These are phyloP conservation scores for Eumacrocentrus americanus DNA, from an alignment of 2,888 invertebrate genomes.

Conservation along the genomic window DNA sequence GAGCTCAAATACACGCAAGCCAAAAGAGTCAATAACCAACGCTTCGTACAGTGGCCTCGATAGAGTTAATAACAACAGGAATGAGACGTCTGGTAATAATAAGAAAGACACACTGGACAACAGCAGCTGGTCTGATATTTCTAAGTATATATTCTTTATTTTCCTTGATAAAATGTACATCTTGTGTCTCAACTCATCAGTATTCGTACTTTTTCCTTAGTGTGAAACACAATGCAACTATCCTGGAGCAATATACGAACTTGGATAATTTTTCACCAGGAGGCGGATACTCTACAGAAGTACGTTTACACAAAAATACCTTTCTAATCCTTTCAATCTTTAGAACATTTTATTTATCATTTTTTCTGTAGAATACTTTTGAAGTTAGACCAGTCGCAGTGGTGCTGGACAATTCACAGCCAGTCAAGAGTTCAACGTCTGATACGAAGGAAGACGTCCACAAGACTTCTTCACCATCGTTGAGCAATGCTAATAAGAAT, in stretches of 20 bases:
- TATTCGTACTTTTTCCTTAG: background rate
- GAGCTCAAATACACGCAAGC: constrained; percentile 39
- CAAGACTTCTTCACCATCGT: constrained; percentile 13
- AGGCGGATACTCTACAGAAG: background rate
- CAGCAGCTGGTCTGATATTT: constrained; percentile 36
- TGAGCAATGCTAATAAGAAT: constrained; percentile 20
- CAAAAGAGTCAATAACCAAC: constrained; percentile 31
- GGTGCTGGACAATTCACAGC: constrained; percentile 37
- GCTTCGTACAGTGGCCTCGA: constrained; percentile 22
- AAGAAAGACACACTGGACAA: constrained; percentile 38
- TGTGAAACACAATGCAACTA: background rate
- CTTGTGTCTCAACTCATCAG: background rate
- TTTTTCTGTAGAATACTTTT: constrained; percentile 29
- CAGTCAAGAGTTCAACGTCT: constrained; percentile 5
- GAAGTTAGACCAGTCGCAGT: constrained; percentile 39
- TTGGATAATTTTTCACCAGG: background rate
- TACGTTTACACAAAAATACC: background rate
- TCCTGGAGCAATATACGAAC: background rate
- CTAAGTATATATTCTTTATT: no score
- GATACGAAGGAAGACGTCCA: constrained; percentile 25
- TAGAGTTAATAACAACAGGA: constrained; percentile 34
- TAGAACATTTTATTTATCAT: background rate
- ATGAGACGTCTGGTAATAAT: constrained; percentile 37
- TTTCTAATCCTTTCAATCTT: no score
- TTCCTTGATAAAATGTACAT: no score